These are phyloP conservation scores for Fabriciana adippe DNA, from an alignment of 2,888 invertebrate genomes.

Conservation along the genomic window DNA sequence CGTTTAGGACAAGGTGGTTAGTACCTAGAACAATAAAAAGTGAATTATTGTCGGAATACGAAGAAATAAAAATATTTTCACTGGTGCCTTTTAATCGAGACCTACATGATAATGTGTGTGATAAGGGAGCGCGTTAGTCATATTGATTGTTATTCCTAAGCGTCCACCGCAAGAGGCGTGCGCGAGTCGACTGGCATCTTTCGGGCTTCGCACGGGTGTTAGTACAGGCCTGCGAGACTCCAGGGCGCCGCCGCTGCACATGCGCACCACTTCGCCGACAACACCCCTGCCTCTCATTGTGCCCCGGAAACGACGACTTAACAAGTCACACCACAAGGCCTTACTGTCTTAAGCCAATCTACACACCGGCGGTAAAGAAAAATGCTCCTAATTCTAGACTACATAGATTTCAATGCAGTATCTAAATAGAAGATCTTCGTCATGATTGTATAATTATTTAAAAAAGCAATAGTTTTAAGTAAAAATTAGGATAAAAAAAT, in stretches of 20 bases:
- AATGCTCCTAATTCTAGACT: slow-evolving; percentile 7
- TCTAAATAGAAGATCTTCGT: background rate
- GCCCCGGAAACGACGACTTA: slow-evolving; percentile 77
- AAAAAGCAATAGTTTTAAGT: too few species aligned
- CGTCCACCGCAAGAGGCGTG: slow-evolving; percentile 57
- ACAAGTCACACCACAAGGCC: slow-evolving; percentile 69
- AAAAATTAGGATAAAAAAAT: too few species aligned
- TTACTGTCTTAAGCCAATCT: slow-evolving; percentile 41
- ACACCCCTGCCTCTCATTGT: slow-evolving; percentile 74
- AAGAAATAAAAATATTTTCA: background rate
- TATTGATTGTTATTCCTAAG: slow-evolving; percentile 41
- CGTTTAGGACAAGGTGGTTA: slow-evolving; percentile 52
- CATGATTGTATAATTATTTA: too few species aligned
- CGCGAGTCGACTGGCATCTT: slow-evolving; percentile 67
- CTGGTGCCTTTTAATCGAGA: slow-evolving; percentile 29
- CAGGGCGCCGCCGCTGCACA: slow-evolving; percentile 74
- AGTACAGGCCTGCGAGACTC: slow-evolving; percentile 74
- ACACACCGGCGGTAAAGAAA: slow-evolving; percentile 18
- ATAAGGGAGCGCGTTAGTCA: slow-evolving; percentile 50
- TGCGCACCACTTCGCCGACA: slow-evolving; percentile 76
- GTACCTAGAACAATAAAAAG: slow-evolving; percentile 65
- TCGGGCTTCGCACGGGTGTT: slow-evolving; percentile 65
- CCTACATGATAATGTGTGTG: slow-evolving; percentile 54
- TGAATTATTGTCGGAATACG: slow-evolving; percentile 16
- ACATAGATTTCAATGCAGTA: background rate